Conservation (phyloP, 2,888 invertebrate genomes). For the Cryptus viduatorius region DNA sequence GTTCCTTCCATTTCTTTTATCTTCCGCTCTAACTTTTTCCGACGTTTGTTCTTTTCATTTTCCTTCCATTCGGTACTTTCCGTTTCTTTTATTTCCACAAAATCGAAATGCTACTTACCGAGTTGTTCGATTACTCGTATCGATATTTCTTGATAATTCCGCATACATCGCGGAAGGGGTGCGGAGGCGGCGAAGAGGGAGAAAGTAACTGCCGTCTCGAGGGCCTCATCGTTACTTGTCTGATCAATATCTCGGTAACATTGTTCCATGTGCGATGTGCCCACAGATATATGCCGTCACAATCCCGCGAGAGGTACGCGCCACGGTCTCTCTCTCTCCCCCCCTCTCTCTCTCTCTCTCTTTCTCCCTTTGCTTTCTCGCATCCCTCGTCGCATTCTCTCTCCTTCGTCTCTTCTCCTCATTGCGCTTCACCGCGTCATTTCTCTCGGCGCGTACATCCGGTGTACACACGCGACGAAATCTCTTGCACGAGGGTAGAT, state of each 20-base stretch:
- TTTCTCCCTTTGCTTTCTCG: neutral
- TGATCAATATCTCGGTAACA: constrained; percentile 73
- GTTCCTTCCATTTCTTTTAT: neutral
- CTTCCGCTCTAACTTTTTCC: neutral
- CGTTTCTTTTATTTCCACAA: neutral
- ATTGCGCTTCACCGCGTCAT: constrained; percentile 20
- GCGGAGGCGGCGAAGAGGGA: neutral
- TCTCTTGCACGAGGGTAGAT: constrained; percentile 43
- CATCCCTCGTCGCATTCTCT: neutral
- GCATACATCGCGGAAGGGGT: neutral
- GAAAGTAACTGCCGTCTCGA: constrained; percentile 21
- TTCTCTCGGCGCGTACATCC: constrained; percentile 49
- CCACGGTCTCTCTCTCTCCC: neutral
- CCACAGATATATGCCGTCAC: neutral
- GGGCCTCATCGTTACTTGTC: constrained; percentile 29
- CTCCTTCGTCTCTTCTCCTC: constrained; percentile 16
- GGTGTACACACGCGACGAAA: constrained; percentile 44
- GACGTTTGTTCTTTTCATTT: neutral
- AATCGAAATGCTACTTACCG: neutral
- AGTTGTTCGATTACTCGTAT: constrained; percentile 5
- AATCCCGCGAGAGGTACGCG: constrained; percentile 16
- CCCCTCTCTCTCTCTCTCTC: neutral
- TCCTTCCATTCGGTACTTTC: neutral
- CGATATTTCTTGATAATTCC: constrained; percentile 2
- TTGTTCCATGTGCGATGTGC: constrained; percentile 64